Evolutionary conservation across 35 echinoderm and acorn worm species (phyloP), one percentile per base, ranked within the genome.

Genomic region (Heliocidaris tuberculata): DNA sequence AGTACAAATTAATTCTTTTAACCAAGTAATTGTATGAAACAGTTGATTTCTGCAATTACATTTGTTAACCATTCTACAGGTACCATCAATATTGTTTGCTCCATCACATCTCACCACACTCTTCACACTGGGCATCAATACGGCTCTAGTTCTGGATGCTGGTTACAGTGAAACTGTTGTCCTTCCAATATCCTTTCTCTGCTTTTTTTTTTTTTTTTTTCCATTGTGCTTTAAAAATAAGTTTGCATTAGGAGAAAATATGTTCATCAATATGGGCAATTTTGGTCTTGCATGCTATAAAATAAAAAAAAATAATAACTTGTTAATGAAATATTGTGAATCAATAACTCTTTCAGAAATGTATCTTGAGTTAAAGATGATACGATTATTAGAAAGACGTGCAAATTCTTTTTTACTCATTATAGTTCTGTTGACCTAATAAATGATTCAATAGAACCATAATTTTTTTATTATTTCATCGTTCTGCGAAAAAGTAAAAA

Each of bases 171-270:
- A 99, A 70, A 96, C 95, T 31, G 65, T 94, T 6, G 97, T 99
- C 49, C 97, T 99, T 50, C 98, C 98, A 95, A 97, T 99, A 99
- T 99, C 98, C 98, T 97, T 99, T 78, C 27, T n/a, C 5, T 27
- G 7, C 4, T 27, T 78, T 19, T 78, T 1, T 6, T 27, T 42
- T 42, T 42, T 1, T 56, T 78, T 78, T 96, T 94, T 91, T 93
- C 7, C 7, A 78, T 56, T 56, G 31, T 50, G 24, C 9, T 32
- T 47, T 50, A 5, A 92, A 47, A 10, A 0, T 92, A 16, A 31
- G 30, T 24, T 13, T 2, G 7, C 21, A 15, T 19, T 8, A 24
- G 15, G 32, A 3, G 16, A 9, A 42, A 85, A 85, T 85, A 9
- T 90, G 32, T 9, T 90, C 88, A 17, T 16, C 31, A 24, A 78